Conservation (phyloP, 1,140 invertebrate species). For the Melanaphis sacchari region DNA sequence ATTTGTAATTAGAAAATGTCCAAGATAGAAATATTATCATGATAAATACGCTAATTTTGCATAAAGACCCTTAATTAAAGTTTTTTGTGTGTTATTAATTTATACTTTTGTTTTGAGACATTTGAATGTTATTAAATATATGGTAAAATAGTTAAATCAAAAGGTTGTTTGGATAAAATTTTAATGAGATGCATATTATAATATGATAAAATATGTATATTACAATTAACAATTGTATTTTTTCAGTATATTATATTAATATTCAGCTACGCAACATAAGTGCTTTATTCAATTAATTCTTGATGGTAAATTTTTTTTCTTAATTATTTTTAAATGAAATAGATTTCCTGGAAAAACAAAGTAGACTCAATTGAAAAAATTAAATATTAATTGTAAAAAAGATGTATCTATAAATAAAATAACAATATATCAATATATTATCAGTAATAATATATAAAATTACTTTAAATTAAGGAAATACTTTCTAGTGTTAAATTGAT, state of each 20-base stretch:
- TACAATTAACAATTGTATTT: neutral
- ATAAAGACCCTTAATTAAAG: conserved; percentile 10
- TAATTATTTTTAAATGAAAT: neutral
- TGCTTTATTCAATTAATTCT: no score
- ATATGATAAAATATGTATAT: neutral
- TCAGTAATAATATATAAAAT: no score
- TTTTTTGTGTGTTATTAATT: conserved; percentile 15
- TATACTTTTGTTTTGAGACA: neutral
- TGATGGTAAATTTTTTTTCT: no score
- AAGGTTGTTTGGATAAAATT: neutral
- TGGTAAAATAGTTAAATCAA: neutral
- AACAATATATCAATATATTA: no score
- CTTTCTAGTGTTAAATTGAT: neutral
- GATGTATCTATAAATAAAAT: neutral
- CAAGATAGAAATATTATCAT: neutral
- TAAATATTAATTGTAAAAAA: neutral
- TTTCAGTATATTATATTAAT: neutral
- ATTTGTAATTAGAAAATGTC: no score
- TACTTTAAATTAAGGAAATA: no score
- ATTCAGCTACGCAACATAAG: neutral
- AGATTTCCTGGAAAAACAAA: neutral
- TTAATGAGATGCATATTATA: neutral
- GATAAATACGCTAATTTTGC: neutral
- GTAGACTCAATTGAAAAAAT: neutral
- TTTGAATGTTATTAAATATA: neutral